Evolutionary conservation across 2,113 vertebrate species (phyloP).

Genomic region (Centrocercus urophasianus): DNA sequence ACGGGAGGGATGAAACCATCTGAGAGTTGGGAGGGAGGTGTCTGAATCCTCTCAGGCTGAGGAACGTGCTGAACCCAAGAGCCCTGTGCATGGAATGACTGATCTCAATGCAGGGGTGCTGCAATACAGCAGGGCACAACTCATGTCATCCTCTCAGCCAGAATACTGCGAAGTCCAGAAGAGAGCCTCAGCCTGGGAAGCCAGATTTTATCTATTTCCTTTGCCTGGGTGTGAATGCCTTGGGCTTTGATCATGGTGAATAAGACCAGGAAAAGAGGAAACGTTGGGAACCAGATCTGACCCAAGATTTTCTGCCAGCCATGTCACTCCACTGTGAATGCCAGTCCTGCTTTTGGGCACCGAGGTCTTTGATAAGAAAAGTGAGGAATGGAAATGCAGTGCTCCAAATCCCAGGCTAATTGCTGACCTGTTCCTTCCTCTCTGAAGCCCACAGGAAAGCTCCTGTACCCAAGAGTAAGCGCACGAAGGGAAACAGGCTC

Average conservation of each 20-base stretch:
- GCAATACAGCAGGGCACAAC: not conserved
- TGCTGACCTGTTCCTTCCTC: not conserved
- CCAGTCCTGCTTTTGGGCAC: not conserved
- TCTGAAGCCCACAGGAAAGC: accelerated
- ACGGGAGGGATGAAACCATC: accelerated
- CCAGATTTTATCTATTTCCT: not conserved
- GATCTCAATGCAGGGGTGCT: accelerated
- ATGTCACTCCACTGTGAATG: not conserved
- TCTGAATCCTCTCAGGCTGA: not conserved
- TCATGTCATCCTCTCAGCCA: not conserved
- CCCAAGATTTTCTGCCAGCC: not conserved
- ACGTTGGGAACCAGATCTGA: not conserved
- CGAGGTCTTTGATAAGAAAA: not conserved
- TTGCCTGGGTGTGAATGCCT: not conserved
- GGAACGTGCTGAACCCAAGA: accelerated
- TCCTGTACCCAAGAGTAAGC: not conserved
- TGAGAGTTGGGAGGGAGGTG: not conserved
- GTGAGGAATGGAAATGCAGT: not conserved
- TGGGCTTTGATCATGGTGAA: accelerated
- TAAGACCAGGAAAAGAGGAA: not conserved
- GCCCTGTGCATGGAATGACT: accelerated
- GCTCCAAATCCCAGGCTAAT: not conserved
- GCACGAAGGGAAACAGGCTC: not conserved
- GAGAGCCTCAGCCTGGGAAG: not conserved
- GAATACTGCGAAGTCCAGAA: not conserved